Evolutionary conservation across 2,797 vertebrate species (phyloP).

Genomic region (Acrossocheilus wenchowensis): DNA sequence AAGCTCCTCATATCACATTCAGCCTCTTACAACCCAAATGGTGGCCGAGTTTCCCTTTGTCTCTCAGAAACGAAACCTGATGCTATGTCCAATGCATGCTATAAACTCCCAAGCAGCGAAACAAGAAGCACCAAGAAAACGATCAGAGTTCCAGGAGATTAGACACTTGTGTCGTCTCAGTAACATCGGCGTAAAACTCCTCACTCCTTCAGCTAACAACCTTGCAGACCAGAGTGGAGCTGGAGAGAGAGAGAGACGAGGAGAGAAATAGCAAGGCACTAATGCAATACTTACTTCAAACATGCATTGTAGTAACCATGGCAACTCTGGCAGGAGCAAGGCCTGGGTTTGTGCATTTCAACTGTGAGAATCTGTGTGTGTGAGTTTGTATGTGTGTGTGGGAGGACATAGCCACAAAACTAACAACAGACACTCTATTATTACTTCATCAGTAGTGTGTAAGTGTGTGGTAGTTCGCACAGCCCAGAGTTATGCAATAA

Average conservation of each 20-base stretch:
- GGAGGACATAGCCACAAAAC: conserved; percentile 48
- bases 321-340: conserved; percentile 82
- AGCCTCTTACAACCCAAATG: conserved; percentile 44
- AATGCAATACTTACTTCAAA: conserved; percentile 85
- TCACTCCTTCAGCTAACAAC: conserved; percentile 43
- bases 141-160: conserved; percentile 51
- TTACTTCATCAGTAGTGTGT: conserved; percentile 40
- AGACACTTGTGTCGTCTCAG: conserved; percentile 41
- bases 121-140: conserved; percentile 43
- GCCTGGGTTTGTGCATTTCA: conserved; percentile 76
- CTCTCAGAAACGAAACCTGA: conserved; percentile 34
- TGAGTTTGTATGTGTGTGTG: conserved; percentile 48
- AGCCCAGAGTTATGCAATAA: conserved; percentile 30
- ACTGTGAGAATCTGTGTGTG: conserved; percentile 56
- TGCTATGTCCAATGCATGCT: conserved; percentile 42
- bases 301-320: conserved; percentile 84
- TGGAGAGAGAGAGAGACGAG: conserved; percentile 48
- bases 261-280: conserved; percentile 73
- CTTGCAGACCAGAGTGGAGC: conserved; percentile 46
- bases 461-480: conserved; percentile 57
- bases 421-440: conserved; percentile 46
- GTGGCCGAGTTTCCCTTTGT: conserved; percentile 28
- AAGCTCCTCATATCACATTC: conserved; percentile 36
- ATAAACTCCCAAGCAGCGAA: neutral
- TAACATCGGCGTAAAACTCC: conserved; percentile 37